Base-by-base conservation (phyloP, 1,140 invertebrate genomes). In the Drosophila gunungcola region DNA sequence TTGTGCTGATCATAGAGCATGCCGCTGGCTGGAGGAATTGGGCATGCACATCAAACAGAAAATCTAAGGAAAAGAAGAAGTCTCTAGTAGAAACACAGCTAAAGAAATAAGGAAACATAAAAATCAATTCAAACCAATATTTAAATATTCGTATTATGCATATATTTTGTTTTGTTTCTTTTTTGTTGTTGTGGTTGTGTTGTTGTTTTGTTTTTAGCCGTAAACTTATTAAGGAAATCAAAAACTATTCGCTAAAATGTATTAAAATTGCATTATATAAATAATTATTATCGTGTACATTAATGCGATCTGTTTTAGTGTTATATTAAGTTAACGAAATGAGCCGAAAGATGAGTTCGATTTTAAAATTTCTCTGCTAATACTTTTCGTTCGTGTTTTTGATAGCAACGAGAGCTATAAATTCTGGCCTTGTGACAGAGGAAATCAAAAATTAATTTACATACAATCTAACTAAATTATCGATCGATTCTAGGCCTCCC, bases 221-320 rank as follows among this genome's bases (percentile, higher is more conserved):
- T 73, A 78, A 86, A 73, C 73, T 81, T 90, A 90, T 90, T 85
- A 89, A 90, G 85, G 85, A 89, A 90, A 75, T 90, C 60, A 72
- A 83, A 88, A 78, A 72, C 76, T 75, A 75, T 78, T 62, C 46
- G 46, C 80, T 68, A 78, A 68, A 63, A 74, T 69, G 75, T 48
- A 61, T 77, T 52, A 62, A 72, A 81, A 65, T 80, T 80, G 78
- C 78, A 80, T 80, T 80, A 80, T 55, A 79, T 79, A 78, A 80
- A 85, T 84, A 85, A 69, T 63, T 16, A 39, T 58, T 73, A 70
- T 57, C 51, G 64, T 68, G 25, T 69, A 32, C 45, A 70, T 72
- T 69, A 58, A 68, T 58, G 69, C 62, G 62, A 46, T 46, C 41
- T 67, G 62, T 34, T 54, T 68, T 21, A 48, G 64, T 56, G 21